Percentiles rank a stretch among this genome's conserved stretches.
These are phyloP conservation scores for Mixornis gularis DNA, from an alignment of 2,113 vertebrate species.

Conservation along the genomic window DNA sequence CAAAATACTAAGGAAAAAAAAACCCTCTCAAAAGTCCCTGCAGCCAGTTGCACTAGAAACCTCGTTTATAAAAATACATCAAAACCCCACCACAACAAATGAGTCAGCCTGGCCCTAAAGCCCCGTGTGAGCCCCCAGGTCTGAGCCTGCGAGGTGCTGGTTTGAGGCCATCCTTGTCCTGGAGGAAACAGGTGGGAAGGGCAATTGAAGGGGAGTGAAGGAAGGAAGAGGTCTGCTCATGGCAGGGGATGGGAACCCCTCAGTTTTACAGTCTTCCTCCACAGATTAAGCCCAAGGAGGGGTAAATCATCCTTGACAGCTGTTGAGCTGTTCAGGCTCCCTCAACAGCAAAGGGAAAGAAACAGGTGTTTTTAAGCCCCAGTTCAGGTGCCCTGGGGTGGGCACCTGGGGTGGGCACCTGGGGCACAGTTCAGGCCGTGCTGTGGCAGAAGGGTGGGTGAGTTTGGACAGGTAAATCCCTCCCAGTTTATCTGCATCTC, in stretches of 20 bases:
- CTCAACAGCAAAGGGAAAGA: background rate
- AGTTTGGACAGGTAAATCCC: background rate
- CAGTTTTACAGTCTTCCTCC: background rate
- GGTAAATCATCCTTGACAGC: background rate
- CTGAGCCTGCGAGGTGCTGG: background rate
- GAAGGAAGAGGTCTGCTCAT: background rate
- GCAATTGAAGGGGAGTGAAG: fast-evolving
- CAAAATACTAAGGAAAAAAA: constrained; percentile 7
- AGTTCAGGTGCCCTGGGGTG: background rate
- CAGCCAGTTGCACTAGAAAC: background rate
- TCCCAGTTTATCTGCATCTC: background rate
- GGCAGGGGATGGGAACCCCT: background rate
- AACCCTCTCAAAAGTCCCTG: constrained; percentile 20
- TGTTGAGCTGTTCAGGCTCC: background rate
- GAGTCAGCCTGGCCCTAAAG: background rate
- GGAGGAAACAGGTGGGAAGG: too few species aligned
- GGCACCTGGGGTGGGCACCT: background rate
- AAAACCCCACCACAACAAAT: background rate
- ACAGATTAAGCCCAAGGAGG: fast-evolving
- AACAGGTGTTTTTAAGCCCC: fast-evolving
- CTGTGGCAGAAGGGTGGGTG: background rate
- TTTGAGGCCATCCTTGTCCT: background rate
- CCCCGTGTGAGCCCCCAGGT: fast-evolving
- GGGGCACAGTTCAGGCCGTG: fast-evolving
- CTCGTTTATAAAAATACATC: background rate